Conservation (phyloP, 2,797 vertebrate genomes). For the Gallinago nigripennis region DNA sequence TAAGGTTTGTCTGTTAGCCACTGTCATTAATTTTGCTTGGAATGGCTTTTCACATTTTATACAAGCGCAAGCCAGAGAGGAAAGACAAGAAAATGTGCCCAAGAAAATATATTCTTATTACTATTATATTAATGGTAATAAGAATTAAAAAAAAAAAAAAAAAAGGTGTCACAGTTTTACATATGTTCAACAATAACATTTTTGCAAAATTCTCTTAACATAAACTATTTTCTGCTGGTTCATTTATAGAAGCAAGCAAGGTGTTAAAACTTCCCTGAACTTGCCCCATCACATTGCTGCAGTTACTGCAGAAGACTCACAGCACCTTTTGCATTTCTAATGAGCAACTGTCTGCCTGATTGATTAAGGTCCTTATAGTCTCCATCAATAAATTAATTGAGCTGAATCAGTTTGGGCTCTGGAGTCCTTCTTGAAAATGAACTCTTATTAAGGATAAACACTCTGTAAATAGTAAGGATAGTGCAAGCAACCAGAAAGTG, state of each 20-base stretch:
- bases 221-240: not conserved
- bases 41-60: not conserved
- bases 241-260: not conserved
- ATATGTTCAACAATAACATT: not conserved
- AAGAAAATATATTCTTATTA: not conserved
- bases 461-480: not conserved
- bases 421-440: conserved; percentile 3
- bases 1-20: not conserved
- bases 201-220: not conserved
- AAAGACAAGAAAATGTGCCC: not conserved
- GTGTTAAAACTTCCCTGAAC: not conserved
- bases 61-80: not conserved
- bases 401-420: conserved; percentile 3
- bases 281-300: not conserved
- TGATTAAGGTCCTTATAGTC: conserved; percentile 25
- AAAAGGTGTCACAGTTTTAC: not conserved
- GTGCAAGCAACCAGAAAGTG: not conserved
- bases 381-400: conserved; percentile 24
- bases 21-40: not conserved
- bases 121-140: not conserved
- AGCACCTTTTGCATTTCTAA: conserved; percentile 23
- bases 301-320: not conserved
- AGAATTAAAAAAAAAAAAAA: not conserved
- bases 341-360: not conserved
- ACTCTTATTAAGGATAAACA: conserved; percentile 16